A percentile compares a stretch with the other conserved stretches of the same genome.
Evolutionary conservation across 2,113 vertebrate genomes (phyloP).

Genomic region (Nothoprocta pentlandii): DNA sequence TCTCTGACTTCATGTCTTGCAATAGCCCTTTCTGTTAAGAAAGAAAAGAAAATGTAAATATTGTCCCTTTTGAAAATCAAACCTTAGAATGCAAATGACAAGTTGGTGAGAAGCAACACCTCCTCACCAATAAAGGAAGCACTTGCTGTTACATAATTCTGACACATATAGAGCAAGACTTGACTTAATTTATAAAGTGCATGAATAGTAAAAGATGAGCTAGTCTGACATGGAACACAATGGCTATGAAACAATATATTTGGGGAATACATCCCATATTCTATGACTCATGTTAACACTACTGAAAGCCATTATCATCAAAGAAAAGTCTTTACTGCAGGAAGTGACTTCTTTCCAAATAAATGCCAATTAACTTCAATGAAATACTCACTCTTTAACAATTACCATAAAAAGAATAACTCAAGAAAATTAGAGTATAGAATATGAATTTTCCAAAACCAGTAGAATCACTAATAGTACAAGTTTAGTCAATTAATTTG

Average conservation of each 20-base stretch:
- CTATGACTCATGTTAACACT: not conserved
- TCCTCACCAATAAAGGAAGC: not conserved
- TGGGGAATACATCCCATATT: not conserved
- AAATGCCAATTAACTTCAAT: not conserved
- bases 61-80: not conserved
- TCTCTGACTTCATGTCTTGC: conserved; percentile 91
- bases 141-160: not conserved
- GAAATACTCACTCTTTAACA: not conserved
- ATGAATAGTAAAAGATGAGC: not conserved
- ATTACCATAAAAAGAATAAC: not conserved
- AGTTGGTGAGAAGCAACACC: not conserved
- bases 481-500: not conserved
- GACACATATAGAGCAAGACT: not conserved
- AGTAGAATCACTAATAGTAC: not conserved
- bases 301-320: not conserved
- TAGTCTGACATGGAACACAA: not conserved
- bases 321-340: not conserved
- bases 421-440: not conserved
- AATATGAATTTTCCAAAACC: not conserved
- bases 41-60: not conserved
- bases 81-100: not conserved
- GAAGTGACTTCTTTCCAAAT: not conserved
- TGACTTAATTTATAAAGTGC: not conserved
- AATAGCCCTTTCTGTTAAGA: conserved; percentile 88
- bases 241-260: not conserved